These are phyloP conservation scores for Lamellibrachia satsuma DNA, from an alignment of 2,888 invertebrate genomes.

Conservation along the genomic window DNA sequence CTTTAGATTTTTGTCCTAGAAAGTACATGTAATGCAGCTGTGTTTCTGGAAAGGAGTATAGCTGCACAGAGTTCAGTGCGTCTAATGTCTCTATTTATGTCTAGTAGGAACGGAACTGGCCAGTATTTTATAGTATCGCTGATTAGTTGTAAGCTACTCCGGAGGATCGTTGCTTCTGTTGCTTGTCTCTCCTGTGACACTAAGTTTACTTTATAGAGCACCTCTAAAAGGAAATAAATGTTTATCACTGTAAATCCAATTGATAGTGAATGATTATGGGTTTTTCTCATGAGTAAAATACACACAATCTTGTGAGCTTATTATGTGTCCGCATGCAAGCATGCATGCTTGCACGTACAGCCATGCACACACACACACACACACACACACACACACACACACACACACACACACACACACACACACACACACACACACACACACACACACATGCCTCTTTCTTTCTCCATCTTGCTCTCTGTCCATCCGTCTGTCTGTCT, in stretches of 20 bases:
- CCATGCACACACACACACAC: too few species aligned
- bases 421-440: too few species aligned
- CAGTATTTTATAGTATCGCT: neutral
- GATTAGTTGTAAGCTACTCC: neutral
- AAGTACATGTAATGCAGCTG: neutral
- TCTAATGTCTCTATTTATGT: constrained; percentile 17
- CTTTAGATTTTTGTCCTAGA: neutral
- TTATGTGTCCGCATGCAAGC: neutral
- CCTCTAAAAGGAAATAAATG: neutral
- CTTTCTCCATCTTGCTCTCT: too few species aligned
- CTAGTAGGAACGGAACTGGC: neutral
- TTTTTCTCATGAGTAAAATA: neutral
- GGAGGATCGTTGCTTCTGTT: neutral
- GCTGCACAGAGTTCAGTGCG: neutral
- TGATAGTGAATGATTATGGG: neutral
- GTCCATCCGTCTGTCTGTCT: too few species aligned
- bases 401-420: too few species aligned
- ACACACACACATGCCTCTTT: too few species aligned
- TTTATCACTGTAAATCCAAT: neutral
- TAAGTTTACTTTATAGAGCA: neutral
- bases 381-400: too few species aligned
- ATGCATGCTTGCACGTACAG: too few species aligned
- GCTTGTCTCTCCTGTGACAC: neutral
- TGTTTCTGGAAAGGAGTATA: neutral
- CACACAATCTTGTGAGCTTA: neutral